Evolutionary conservation across 1,140 invertebrate genomes (phyloP).

Genomic region (Vanessa atalanta): DNA sequence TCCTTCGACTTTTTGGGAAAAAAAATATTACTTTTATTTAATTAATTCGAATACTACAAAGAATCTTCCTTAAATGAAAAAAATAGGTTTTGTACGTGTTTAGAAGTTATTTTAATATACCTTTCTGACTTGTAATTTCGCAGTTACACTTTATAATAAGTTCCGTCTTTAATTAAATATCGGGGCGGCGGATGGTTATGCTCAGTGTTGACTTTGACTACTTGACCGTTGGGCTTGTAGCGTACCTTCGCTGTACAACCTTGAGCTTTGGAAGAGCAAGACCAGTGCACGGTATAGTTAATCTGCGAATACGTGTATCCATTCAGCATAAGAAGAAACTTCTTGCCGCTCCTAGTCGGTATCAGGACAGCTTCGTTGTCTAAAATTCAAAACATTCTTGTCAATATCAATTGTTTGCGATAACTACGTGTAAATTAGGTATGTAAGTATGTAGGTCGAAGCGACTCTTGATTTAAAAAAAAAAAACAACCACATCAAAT

Average conservation of each 20-base stretch:
- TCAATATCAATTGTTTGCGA: background rate
- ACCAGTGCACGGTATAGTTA: conserved; percentile 52
- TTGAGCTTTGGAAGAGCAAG: conserved; percentile 51
- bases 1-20: too few species aligned
- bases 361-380: conserved; percentile 49
- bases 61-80: too few species aligned
- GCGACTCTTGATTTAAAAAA: too few species aligned
- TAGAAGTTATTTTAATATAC: background rate
- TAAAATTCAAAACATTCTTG: conserved; percentile 18
- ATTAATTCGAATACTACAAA: too few species aligned
- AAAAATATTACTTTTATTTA: too few species aligned
- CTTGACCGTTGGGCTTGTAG: conserved; percentile 21
- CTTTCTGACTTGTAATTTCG: background rate
- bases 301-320: conserved; percentile 62
- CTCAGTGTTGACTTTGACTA: conserved; percentile 32
- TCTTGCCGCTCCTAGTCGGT: conserved; percentile 56
- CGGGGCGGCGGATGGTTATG: conserved; percentile 44
- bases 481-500: too few species aligned
- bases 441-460: too few species aligned
- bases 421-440: too few species aligned
- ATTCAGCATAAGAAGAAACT: conserved; percentile 58
- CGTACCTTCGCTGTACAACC: conserved; percentile 49
- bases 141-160: conserved; percentile 39
- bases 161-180: conserved; percentile 37
- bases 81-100: too few species aligned